phyloP scores from a whole-genome alignment of 1,140 invertebrate genomes.

The Lasioglossum baleicum region DNA sequence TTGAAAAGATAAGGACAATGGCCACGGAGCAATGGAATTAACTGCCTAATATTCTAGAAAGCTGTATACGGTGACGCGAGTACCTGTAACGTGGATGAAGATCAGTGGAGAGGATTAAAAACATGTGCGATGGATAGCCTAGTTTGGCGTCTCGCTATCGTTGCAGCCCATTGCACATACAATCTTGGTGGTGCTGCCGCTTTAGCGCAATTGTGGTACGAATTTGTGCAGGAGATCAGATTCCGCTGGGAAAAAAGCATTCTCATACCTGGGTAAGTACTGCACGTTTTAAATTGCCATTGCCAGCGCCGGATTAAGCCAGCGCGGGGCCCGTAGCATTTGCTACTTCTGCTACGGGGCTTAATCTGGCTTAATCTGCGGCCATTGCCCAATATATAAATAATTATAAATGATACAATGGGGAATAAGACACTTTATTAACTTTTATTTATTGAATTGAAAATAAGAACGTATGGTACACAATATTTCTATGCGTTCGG shows the following conservation, averaged over 20 bases:
- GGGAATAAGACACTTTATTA: background rate
- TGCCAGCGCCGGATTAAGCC: too few species aligned
- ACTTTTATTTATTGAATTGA: background rate
- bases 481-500: background rate
- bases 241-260: conserved; percentile 93
- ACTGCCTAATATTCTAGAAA: conserved; percentile 67
- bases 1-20: background rate
- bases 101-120: conserved; percentile 83
- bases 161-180: conserved; percentile 88
- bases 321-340: too few species aligned
- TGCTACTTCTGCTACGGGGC: too few species aligned
- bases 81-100: conserved; percentile 68
- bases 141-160: conserved; percentile 90
- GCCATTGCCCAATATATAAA: background rate
- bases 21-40: conserved; percentile 3
- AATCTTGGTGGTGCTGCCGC: conserved; percentile 89
- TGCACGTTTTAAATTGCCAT: conserved; percentile 51
- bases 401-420: background rate
- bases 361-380: too few species aligned
- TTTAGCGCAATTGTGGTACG: conserved; percentile 95
- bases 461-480: background rate
- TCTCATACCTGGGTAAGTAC: conserved; percentile 91
- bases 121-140: conserved; percentile 89
- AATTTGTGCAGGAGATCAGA: conserved; percentile 93
- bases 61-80: conserved; percentile 70